Percentiles rank a stretch among this genome's conserved stretches.
phyloP scores from a whole-genome alignment of 2,113 vertebrate species.

The Dermatemys mawii region DNA sequence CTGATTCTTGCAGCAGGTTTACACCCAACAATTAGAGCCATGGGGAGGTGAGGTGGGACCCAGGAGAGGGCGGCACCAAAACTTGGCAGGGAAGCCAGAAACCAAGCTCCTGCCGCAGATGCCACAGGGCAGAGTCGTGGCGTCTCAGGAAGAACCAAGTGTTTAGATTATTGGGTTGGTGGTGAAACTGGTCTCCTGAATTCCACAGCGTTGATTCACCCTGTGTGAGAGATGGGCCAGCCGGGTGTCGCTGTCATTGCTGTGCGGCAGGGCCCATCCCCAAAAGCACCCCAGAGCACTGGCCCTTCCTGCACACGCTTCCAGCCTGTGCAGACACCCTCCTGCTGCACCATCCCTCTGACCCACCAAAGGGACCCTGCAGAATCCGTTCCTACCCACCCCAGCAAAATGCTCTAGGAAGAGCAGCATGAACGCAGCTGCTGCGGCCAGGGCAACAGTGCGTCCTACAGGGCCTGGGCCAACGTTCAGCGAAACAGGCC shows the following conservation, averaged over 20 bases:
- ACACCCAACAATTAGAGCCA: constrained; percentile 68
- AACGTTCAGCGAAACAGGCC: too few relatives aligned
- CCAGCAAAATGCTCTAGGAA: neutral
- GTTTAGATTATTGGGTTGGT: constrained; percentile 22
- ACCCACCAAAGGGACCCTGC: neutral
- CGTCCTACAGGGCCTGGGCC: too few relatives aligned
- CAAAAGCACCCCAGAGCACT: neutral
- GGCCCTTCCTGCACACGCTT: neutral
- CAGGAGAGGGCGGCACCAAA: constrained; percentile 68
- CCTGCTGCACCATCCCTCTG: neutral
- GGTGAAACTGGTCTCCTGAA: constrained; percentile 45
- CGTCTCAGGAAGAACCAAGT: neutral
- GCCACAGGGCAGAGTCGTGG: neutral
- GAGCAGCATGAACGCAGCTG: too few relatives aligned
- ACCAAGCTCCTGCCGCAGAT: constrained; percentile 55
- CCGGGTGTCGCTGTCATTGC: neutral
- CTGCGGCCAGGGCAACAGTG: neutral
- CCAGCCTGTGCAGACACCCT: neutral
- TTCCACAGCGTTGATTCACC: neutral
- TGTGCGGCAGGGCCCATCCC: neutral
- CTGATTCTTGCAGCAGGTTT: constrained; percentile 27
- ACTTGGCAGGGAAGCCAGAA: constrained; percentile 77
- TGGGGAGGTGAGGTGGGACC: constrained; percentile 37
- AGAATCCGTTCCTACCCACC: neutral
- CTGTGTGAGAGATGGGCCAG: neutral